Evolutionary conservation across 2,113 vertebrate genomes (phyloP), one percentile per base, ranked within the genome.

Genomic region (Semnornis frantzii): DNA sequence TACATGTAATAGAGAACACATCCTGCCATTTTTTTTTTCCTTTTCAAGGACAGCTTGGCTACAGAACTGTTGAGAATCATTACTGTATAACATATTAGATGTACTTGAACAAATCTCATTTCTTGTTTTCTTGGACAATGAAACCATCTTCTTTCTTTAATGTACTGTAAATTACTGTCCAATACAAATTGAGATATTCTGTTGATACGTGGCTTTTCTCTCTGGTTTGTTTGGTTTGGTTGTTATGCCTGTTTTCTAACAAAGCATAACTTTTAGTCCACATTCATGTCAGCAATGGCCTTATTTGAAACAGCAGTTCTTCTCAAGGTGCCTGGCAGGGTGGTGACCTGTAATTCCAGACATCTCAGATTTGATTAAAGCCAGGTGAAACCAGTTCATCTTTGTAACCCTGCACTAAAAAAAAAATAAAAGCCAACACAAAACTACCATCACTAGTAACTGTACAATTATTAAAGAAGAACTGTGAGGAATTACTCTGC

Each of bases 281-380:
- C 75, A 73, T 79, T 92, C 79, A 70, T 86, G 94, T 93, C 95
- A 90, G 91, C 88, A 88, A 81, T 50, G 83, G 75, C 83, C 86
- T 94, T 85, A 88, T 95, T 96, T 90, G 72, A 95, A 97, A 92
- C 92, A 96, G 79, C 64, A 60, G 13, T 91, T 95, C 89, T 94
- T 96, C 91, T 95, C 79, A 77, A 95, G 96, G 88, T 95, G 86
- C 75, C 86, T 93, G 28, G 7, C 77, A 81, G 92, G 80, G 92
- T 85, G 83, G 23, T 33, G 88, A 87, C 94, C 95, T 88, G 75
- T 89, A 89, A 81, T 87, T 90, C 95, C 86, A 96, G 78, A 50
- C 87, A 85, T 91, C 95, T 89, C 75, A 73, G 59, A 42, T 93
- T 78, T 94, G 94, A 96, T 96, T 90, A 95, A 96, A 97, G 85